Base-by-base conservation (phyloP, 2,113 vertebrate genomes). In the Pangasianodon gigas region DNA sequence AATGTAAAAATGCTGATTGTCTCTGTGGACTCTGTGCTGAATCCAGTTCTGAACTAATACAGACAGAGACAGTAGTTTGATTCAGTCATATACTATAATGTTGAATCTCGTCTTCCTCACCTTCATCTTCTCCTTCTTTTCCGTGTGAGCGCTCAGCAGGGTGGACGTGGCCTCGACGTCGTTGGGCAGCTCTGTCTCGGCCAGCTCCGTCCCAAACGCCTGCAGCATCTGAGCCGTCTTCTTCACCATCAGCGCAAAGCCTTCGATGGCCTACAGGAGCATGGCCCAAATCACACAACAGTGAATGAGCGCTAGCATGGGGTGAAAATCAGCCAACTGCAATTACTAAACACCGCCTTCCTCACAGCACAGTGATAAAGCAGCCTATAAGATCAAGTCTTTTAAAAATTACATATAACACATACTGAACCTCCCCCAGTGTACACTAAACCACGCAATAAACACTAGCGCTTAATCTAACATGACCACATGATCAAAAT, bases 201-300 rank as follows among this genome's bases (percentile, higher is more conserved):
- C 98, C 92, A 99, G 95, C 92, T 99, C 98, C 0, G 97, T 97
- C 92, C 98, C 98, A 89, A 99, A 98, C 37, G 95, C 95, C 95
- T 98, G 98, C 90, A 99, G 96, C 52, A 94, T 97, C 95, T 99
- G 98, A 18, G 98, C 98, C 0, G 97, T 99, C 94, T 96, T 97
- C 94, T 99, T 99, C 83, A 99, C 98, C 97, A 97, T 97, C 93
- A 98, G 90, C 11, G 98, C 98, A 41, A 99, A 99, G 90, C 96
- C 96, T 93, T 99, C 98, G 56, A 99, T 98, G 58, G 97, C 98
- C 98, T 99, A 94, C 90, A 89, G 41, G 88, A n/a, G 91, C 46
- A n/a, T 0, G 46, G 1, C 29, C 58, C 65, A 54, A 65, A 65
- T 26, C 41, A 65, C 29, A 26, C 13, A 29, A 44, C 58, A 46